Evolutionary conservation across 2,113 vertebrate species (phyloP), one percentile per base, ranked within the genome.

Genomic region (Phodopus roborovskii): DNA sequence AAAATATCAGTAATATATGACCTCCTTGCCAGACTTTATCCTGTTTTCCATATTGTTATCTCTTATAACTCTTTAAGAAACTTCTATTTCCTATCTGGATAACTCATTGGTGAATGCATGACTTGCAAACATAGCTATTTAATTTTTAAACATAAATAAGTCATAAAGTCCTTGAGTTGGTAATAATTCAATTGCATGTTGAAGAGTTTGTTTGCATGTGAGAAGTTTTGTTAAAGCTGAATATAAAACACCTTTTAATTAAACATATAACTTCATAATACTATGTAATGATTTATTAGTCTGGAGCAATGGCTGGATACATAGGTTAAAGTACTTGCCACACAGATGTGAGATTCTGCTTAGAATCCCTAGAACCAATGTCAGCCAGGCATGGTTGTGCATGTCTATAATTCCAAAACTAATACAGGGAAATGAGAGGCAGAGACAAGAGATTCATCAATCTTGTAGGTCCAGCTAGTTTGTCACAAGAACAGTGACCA

Each of bases 171-270:
- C 53, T 87, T 89, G 86, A 86, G 30, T 28, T 66, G 60, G 4
- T 45, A 77, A 83, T 82, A 36, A 64, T 53, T 79, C 12, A 74
- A 95, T 12, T 78, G 26, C 26, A 13, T 48, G 45, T 17, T 78
- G 26, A 50, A 78, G 13, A 50, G 13, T 30, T 50, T 78, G 3
- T 50, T 50, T 8, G 26, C 48, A 78, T 48, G 3, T 16, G 26
- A 19, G 16, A 39, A 30, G 36, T 79, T 79, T 53, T 78, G 7
- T 53, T 89, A 85, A 56, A 78, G 83, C 1, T 74, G 4, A 73
- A 94, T 78, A 92, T 58, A 82, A 94, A 70, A 79, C 79, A 90
- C 9, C 36, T 89, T 70, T 62, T 13, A 83, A 42, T 68, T 79
- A 88, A 91, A 89, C 22, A 45, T 74, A 56, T 84, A 6, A 56